phyloP scores from a whole-genome alignment of 2,113 vertebrate genomes.

The Echinops telfairi region DNA sequence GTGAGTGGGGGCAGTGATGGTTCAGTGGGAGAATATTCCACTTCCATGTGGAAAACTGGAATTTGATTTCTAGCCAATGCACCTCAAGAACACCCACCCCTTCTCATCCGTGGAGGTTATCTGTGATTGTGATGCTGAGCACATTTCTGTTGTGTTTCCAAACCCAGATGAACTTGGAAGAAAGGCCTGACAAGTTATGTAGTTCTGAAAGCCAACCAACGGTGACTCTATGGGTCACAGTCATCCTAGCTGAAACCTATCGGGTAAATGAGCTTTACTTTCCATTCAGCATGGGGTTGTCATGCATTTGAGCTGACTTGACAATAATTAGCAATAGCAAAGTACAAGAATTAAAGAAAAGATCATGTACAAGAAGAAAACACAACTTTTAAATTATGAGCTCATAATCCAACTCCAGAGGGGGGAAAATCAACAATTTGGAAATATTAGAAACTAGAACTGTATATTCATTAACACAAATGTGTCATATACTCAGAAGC shows the following conservation, averaged over 20 bases:
- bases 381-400: neutral
- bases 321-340: neutral
- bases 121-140: neutral
- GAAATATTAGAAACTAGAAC: neutral
- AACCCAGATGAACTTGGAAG: neutral
- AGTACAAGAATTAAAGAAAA: neutral
- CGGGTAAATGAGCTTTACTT: neutral
- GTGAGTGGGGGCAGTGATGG: neutral
- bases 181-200: neutral
- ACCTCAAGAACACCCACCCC: neutral
- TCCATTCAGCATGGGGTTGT: neutral
- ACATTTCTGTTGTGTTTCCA: neutral
- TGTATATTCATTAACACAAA: neutral
- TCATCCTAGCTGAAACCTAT: neutral
- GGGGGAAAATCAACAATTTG: neutral
- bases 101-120: neutral
- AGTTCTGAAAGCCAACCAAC: neutral
- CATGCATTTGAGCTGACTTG: neutral
- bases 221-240: neutral
- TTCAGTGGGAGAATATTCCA: neutral
- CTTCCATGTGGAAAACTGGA: neutral
- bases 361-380: neutral
- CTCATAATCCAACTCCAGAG: neutral
- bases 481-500: neutral
- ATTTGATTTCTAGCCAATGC: neutral